Conservation (phyloP, 2,797 vertebrate genomes). For the Rhinogobio ventralis region DNA sequence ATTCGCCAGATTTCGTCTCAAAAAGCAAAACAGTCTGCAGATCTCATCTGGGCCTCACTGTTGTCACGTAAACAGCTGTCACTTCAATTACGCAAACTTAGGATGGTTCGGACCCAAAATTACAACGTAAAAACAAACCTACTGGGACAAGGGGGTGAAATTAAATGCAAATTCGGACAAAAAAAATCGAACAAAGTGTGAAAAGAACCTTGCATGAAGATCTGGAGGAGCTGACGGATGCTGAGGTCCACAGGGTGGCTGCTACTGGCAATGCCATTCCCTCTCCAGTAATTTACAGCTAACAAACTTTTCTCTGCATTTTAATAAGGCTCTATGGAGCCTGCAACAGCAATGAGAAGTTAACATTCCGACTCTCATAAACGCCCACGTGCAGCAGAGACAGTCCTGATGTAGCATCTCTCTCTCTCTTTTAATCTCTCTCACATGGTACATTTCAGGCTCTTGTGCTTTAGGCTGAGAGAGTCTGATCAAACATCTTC, state of each 20-base stretch:
- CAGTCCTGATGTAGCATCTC: conserved; percentile 7
- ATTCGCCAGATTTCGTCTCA: not conserved
- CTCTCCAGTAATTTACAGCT: conserved; percentile 62
- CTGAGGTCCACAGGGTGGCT: conserved; percentile 16
- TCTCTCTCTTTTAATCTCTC: conserved; percentile 56
- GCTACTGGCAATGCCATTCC: conserved; percentile 37
- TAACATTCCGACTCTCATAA: conserved; percentile 71
- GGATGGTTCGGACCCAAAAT: not conserved
- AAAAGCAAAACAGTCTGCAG: not conserved
- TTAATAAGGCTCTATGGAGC: conserved; percentile 66
- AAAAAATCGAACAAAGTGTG: not conserved
- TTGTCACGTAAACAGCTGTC: not conserved
- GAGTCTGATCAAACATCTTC: conserved; percentile 31
- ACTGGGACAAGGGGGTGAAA: not conserved
- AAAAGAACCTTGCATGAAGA: not conserved
- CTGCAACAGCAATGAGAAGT: conserved; percentile 74
- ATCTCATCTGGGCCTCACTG: not conserved
- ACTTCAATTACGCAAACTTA: not conserved
- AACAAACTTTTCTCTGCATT: conserved; percentile 70
- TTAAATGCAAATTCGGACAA: not conserved
- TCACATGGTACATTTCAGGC: conserved; percentile 38
- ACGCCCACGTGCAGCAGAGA: conserved; percentile 37
- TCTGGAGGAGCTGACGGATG: not conserved
- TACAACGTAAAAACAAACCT: not conserved
- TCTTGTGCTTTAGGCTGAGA: conserved; percentile 23